Evolutionary conservation across 2,888 invertebrate genomes (phyloP).

Genomic region (Ectemnius lituratus): DNA sequence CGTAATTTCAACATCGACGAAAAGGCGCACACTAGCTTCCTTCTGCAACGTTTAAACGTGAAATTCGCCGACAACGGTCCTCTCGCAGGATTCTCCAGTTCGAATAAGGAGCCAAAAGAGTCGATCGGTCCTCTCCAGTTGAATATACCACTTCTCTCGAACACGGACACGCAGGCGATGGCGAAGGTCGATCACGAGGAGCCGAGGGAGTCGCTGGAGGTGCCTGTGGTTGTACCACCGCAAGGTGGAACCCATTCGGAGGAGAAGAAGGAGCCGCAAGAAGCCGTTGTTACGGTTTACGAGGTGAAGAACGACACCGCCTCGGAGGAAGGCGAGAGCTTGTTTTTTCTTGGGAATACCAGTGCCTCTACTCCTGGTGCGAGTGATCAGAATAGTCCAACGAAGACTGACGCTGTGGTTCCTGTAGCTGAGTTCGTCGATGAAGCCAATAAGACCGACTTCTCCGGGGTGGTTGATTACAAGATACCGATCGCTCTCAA

Average conservation of each 20-base stretch:
- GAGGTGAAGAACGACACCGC: constrained; percentile 17
- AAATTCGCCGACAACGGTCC: constrained; percentile 49
- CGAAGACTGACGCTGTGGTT: constrained; percentile 40
- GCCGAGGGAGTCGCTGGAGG: constrained; percentile 31
- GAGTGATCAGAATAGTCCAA: constrained; percentile 8
- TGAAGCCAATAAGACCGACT: constrained; percentile 59
- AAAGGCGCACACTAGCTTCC: constrained; percentile 67
- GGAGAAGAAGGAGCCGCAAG: constrained; percentile 16
- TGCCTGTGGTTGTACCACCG: constrained; percentile 29
- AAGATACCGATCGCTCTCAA: constrained; percentile 58
- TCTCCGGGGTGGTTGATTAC: constrained; percentile 66
- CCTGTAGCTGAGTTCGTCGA: constrained; percentile 67
- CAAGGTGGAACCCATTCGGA: neutral
- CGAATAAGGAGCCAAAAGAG: constrained; percentile 34
- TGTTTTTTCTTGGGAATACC: constrained; percentile 52
- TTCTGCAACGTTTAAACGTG: constrained; percentile 69
- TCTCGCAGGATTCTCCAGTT: constrained; percentile 9
- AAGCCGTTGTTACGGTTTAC: constrained; percentile 29
- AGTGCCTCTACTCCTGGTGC: constrained; percentile 32
- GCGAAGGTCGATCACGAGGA: constrained; percentile 28
- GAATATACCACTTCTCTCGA: constrained; percentile 67
- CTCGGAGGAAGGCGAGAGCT: constrained; percentile 30
- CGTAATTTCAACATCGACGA: constrained; percentile 69
- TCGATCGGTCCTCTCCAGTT: constrained; percentile 71
- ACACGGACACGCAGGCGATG: constrained; percentile 17